phyloP scores from a whole-genome alignment of 2,113 vertebrate species.

The Potamarius usumacintae region DNA sequence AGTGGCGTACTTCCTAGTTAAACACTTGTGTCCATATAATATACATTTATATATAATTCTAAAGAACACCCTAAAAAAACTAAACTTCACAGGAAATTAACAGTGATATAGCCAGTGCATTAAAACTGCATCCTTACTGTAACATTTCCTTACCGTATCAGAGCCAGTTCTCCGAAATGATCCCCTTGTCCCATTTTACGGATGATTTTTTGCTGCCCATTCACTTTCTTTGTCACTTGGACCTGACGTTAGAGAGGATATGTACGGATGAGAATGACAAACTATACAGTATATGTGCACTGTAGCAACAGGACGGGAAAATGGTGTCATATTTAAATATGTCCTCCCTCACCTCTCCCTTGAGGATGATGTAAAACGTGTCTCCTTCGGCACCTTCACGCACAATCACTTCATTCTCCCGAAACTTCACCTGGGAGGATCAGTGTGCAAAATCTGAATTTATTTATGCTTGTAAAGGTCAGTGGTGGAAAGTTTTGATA shows the following conservation, averaged over 20 bases:
- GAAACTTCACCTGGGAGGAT: slow-evolving; percentile 71
- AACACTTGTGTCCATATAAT: too few species aligned
- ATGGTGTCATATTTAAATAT: neutral
- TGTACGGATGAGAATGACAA: neutral
- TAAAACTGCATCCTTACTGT: neutral
- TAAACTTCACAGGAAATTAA: neutral
- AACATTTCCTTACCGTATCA: slow-evolving; percentile 74
- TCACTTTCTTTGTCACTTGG: slow-evolving; percentile 72
- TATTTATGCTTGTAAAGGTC: neutral
- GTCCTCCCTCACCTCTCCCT: slow-evolving; percentile 73
- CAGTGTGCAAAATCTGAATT: neutral
- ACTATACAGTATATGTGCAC: neutral
- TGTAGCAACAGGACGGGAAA: neutral
- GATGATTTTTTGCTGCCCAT: slow-evolving; percentile 71
- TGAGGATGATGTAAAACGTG: slow-evolving; percentile 79
- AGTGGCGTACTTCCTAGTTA: too few species aligned
- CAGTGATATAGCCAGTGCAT: neutral
- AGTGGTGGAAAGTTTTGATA: neutral
- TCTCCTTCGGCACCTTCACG: slow-evolving; percentile 75
- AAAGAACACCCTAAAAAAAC: neutral
- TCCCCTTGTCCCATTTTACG: slow-evolving; percentile 76
- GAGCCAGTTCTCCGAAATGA: slow-evolving; percentile 80
- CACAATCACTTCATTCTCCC: slow-evolving; percentile 74
- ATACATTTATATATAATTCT: neutral
- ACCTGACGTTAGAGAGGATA: slow-evolving; percentile 62